Evolutionary conservation across 2,113 vertebrate genomes (phyloP), one percentile per base, ranked within the genome.

Genomic region (Gnathonemus echidnorhynchus): DNA sequence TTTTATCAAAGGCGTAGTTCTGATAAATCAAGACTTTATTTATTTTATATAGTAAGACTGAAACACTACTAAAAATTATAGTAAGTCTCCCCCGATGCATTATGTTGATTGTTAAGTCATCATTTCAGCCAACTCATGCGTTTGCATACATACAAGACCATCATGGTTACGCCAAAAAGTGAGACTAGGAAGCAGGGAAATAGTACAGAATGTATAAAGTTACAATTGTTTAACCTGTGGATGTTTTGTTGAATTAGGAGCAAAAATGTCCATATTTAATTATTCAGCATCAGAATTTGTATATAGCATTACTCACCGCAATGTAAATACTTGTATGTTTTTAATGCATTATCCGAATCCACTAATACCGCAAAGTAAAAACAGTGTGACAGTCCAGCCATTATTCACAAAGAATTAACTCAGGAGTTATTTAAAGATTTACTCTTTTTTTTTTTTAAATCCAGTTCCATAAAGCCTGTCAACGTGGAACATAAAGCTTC

Each of bases 381-480:
- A 86, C 27, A 87, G n/a, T 50, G 83, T 56, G 21, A 91, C 89
- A 88, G 53, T 39, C 90, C 84, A 24, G 90, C 87, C 91, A 92
- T 91, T 91, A 91, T 93, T 93, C 92, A 93, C 92, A 66, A 89
- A 92, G 86, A 88, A 52, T 94, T 90, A 39, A 87, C 93, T 93
- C 93, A 92, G 93, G 93, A 93, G 93, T 93, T 93, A 93, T 93
- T 93, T 92, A 90, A 91, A 80, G 70, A 91, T 91, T 46, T 70
- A 62, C 42, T 84, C 74, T 91, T 3, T 77, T 31, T 77, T 83
- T 87, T 90, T 66, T 31, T 62, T 50, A 89, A 77, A 62, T 15
- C 88, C 49, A 80, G 6, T 62, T 3, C 24, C 11, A 66, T 2
- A 39, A 87, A 74, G 62, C 17, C 9, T 84, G 31, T 42, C 87